A percentile compares a stretch with the other conserved stretches of the same genome.
These are phyloP conservation scores for Sylvia atricapilla DNA, from an alignment of 2,113 vertebrate genomes.

Conservation along the genomic window DNA sequence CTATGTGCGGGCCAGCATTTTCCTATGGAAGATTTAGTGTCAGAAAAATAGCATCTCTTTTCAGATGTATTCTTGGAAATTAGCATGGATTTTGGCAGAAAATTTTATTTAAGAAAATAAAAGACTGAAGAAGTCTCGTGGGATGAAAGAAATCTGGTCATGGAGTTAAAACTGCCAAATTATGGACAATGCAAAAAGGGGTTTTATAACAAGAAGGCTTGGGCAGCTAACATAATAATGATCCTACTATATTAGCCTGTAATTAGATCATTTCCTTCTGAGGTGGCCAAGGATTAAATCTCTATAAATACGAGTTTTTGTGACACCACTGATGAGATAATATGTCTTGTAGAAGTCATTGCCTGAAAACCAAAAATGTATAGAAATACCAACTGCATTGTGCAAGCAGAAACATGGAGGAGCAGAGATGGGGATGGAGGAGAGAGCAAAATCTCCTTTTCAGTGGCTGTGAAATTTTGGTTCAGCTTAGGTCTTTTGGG, in stretches of 20 bases:
- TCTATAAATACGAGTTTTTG: not conserved
- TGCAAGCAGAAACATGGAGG: not conserved
- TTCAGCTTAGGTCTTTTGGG: not conserved
- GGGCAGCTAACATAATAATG: constrained; percentile 10
- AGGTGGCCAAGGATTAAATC: not conserved
- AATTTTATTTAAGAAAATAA: not conserved
- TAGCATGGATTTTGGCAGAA: not conserved
- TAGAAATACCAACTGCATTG: not conserved
- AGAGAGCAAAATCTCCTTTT: not conserved
- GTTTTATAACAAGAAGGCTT: not conserved
- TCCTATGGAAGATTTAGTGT: not conserved
- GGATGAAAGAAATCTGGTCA: not conserved
- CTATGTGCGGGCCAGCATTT: not conserved
- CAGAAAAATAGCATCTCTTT: not conserved
- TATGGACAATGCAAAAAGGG: not conserved
- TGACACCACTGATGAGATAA: not conserved
- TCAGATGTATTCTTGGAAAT: not conserved
- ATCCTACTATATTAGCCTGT: constrained; percentile 1
- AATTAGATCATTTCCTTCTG: constrained; percentile 37
- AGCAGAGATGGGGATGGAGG: not conserved
- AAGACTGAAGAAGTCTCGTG: not conserved
- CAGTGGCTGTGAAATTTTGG: not conserved
- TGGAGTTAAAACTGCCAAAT: not conserved
- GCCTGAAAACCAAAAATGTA: not conserved
- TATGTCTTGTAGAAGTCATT: not conserved